These are phyloP conservation scores for Lophotriccus pileatus DNA, from an alignment of 2,797 vertebrate genomes.

Conservation along the genomic window DNA sequence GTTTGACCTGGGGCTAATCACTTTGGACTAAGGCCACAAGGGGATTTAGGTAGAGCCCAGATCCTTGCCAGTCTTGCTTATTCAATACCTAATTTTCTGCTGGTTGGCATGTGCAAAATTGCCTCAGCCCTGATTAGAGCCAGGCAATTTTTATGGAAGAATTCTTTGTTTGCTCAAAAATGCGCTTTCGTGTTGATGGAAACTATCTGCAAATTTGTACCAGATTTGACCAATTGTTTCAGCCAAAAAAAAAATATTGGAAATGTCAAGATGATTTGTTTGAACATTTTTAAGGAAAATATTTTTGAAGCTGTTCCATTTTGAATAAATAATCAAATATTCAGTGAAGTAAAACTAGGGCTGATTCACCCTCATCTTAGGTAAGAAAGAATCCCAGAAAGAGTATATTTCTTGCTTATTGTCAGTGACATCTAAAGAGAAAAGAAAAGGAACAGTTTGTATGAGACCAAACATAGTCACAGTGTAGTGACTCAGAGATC, in stretches of 20 bases:
- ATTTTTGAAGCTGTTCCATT: constrained; percentile 64
- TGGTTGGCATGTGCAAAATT: constrained; percentile 62
- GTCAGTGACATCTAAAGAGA: neutral
- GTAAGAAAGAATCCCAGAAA: neutral
- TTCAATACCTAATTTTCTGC: constrained; percentile 61
- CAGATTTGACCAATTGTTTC: constrained; percentile 64
- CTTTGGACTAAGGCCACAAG: constrained; percentile 48
- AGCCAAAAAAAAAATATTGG: constrained; percentile 57
- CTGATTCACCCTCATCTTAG: neutral
- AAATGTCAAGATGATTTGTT: constrained; percentile 66
- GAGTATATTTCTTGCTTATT: neutral
- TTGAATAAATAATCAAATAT: constrained; percentile 57
- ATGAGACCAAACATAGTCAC: neutral
- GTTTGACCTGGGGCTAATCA: constrained; percentile 54
- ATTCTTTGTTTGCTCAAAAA: constrained; percentile 63
- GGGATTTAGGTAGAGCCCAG: constrained; percentile 57
- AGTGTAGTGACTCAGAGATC: neutral
- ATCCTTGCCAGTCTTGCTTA: constrained; percentile 19
- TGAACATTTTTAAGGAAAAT: constrained; percentile 62
- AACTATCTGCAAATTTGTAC: constrained; percentile 69
- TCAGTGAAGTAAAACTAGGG: constrained; percentile 15
- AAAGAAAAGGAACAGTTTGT: neutral
- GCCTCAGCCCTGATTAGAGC: constrained; percentile 51
- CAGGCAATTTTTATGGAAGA: constrained; percentile 63
- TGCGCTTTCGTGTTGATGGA: constrained; percentile 59